Base-by-base conservation (phyloP, 1,140 invertebrate species). In the Monomorium pharaonis region DNA sequence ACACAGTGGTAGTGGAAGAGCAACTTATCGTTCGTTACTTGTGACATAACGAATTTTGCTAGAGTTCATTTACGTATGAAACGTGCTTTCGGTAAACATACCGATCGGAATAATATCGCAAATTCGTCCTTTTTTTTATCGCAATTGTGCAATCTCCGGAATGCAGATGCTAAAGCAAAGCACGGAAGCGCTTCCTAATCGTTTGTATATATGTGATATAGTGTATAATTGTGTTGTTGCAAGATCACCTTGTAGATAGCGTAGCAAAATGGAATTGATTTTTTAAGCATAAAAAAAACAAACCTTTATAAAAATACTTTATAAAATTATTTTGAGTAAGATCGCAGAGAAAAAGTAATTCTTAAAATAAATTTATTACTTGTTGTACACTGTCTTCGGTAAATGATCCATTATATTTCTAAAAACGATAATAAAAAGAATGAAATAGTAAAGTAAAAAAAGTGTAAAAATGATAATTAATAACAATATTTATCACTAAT, bases 231-330 rank as follows among this genome's bases (percentile, higher is more conserved):
- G 47, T 27, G 10, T 72, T 49, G 69, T 51, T 14, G 2, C n/a
- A 37, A 74, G 49, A 44, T n/a, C 2, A 63, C 58, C 75, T 77
- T 77, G 75, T 2, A 62, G 75, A 77, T 77, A 77, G 27, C 42
- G 0, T 14, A n/a, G 2, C 24, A 3, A 76, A n/a, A 76, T 10
- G 18, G 18, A 27, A 16, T 77, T 18, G 1, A 12, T 27, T 24
- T 33, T 62, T 21, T 21, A 6, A n/a, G 1, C 14, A 7, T 74
- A 75, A 62, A 77, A 63, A 62, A 27, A 3, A 7, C 6, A 16
- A 24, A 54, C 24, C 3, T 47, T 14, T 7, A 24, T 42, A 75
- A 75, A 58, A 42, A 16, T 56, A 56, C 14, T 10, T 74, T 60
- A 54, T 74, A 7, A n/a, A 49, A n/a, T n/a, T n/a, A n/a, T 3